Conservation (phyloP, 1,140 invertebrate genomes). For the Drosophila orosa region DNA sequence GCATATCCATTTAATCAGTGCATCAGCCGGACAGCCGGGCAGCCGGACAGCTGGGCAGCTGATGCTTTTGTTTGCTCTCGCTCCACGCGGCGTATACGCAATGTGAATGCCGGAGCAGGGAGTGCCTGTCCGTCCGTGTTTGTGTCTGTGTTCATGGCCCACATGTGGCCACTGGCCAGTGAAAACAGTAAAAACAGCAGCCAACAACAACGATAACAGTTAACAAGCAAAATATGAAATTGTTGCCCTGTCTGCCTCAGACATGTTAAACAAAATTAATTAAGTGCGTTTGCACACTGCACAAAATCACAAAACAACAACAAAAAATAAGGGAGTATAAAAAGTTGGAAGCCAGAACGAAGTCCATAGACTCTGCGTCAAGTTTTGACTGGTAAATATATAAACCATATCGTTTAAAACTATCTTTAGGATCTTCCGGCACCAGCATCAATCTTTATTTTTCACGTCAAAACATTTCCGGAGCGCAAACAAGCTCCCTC, state of each 20-base stretch:
- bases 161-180: constrained; percentile 24
- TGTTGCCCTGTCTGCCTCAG: constrained; percentile 52
- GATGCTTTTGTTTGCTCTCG: constrained; percentile 55
- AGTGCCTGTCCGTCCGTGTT: background rate
- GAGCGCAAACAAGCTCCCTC: constrained; percentile 10
- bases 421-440: background rate
- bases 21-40: constrained; percentile 51
- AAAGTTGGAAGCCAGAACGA: background rate
- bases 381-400: constrained; percentile 4
- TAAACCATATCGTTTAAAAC: constrained; percentile 22
- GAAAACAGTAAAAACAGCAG: constrained; percentile 18
- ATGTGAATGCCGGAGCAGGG: constrained; percentile 14
- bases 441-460: constrained; percentile 40
- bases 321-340: background rate
- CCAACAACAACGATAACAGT: constrained; percentile 53
- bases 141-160: constrained; percentile 3
- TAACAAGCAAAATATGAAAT: constrained; percentile 77
- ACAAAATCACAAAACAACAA: constrained; percentile 21
- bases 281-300: constrained; percentile 59
- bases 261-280: constrained; percentile 74
- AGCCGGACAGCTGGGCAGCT: constrained; percentile 19
- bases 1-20: constrained; percentile 77
- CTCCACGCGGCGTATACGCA: constrained; percentile 52
- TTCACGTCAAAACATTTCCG: constrained; percentile 19
- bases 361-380: constrained; percentile 13